Conservation (phyloP, 2,888 invertebrate genomes). For the Conus canariensis region DNA sequence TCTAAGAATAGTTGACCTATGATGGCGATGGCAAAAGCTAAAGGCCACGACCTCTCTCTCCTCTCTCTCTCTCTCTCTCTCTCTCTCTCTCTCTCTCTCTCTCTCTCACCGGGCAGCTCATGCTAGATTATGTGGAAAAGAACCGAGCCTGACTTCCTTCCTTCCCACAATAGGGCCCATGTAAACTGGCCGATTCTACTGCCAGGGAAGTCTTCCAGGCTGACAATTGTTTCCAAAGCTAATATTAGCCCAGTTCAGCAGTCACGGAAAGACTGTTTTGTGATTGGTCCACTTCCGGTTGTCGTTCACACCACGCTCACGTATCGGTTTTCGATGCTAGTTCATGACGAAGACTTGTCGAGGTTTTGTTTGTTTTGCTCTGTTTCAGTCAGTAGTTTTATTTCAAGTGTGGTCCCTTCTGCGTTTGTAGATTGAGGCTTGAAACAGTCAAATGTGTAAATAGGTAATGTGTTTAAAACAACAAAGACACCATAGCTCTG, state of each 20-base stretch:
- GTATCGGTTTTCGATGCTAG: not conserved
- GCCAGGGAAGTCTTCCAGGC: not conserved
- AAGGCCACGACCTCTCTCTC: not conserved
- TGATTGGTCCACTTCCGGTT: not conserved
- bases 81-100: not conserved
- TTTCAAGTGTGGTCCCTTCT: not conserved
- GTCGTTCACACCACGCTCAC: not conserved
- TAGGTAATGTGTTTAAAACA: no score
- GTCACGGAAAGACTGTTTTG: not conserved
- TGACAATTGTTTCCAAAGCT: not conserved
- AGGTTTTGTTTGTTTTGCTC: not conserved
- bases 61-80: not conserved
- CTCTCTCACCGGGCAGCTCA: not conserved
- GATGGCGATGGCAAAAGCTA: not conserved
- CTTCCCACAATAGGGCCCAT: no score
- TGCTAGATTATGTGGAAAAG: not conserved
- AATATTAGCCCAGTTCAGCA: not conserved
- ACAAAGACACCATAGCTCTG: not conserved
- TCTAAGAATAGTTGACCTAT: not conserved
- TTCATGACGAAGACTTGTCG: not conserved
- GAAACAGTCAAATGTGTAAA: no score
- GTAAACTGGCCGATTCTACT: not conserved
- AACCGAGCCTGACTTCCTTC: no score
- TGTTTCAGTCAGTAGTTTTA: not conserved
- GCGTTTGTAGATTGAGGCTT: no score